A percentile compares a stretch with the other conserved stretches of the same genome.
Conservation (phyloP, 2,888 invertebrate genomes). For the Dendrolimus pini region DNA sequence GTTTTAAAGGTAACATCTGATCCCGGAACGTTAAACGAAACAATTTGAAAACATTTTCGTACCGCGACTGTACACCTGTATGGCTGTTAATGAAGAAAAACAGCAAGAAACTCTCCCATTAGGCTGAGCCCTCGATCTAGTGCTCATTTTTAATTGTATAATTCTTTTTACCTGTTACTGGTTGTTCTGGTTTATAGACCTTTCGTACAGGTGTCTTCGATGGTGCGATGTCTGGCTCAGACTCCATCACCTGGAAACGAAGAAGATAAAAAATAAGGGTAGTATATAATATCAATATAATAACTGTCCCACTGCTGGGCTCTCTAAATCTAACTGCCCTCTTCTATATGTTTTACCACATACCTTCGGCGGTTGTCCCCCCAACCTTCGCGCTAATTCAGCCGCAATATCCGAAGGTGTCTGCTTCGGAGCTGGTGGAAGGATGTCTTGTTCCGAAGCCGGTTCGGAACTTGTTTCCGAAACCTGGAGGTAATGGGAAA, state of each 20-base stretch:
- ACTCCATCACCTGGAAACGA: constrained; percentile 16
- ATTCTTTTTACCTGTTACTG: constrained; percentile 38
- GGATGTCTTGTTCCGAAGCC: constrained; percentile 20
- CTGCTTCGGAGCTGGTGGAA: constrained; percentile 7
- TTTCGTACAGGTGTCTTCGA: constrained; percentile 27
- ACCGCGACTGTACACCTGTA: too few species aligned
- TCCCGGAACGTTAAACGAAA: too few species aligned
- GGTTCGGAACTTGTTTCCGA: constrained; percentile 32
- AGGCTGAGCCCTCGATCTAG: too few species aligned
- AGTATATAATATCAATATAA: too few species aligned
- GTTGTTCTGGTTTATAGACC: constrained; percentile 61
- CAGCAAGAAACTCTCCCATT: too few species aligned
- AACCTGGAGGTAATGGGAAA: constrained; percentile 16
- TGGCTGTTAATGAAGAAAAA: too few species aligned
- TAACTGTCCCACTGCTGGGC: too few species aligned
- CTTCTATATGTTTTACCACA: background rate
- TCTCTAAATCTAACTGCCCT: too few species aligned
- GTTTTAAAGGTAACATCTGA: too few species aligned
- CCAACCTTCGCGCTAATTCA: constrained; percentile 77
- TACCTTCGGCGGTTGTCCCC: constrained; percentile 40
- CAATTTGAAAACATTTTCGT: too few species aligned
- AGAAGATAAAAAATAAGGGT: background rate
- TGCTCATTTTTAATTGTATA: too few species aligned
- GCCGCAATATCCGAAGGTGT: constrained; percentile 72
- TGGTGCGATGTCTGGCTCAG: constrained; percentile 26